Conservation (phyloP, 2,888 invertebrate species). For the Coelopa pilipes region DNA sequence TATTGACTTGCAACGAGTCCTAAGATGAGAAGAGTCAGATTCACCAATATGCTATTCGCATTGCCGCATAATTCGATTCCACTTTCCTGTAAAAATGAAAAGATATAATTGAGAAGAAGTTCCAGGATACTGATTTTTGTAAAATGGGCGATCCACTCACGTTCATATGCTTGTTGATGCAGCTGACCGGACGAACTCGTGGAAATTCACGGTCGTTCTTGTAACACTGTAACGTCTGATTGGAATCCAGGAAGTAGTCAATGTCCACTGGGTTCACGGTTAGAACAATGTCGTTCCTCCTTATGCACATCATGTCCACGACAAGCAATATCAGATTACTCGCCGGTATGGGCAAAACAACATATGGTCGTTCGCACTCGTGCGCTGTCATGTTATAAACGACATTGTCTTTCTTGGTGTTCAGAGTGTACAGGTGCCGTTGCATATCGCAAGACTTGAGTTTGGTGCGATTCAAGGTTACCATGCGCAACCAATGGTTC, state of each 20-base stretch:
- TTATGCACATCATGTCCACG: slow-evolving; percentile 75
- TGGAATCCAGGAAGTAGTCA: slow-evolving; percentile 65
- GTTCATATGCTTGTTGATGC: slow-evolving; percentile 80
- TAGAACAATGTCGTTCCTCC: slow-evolving; percentile 67
- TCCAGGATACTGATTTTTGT: background rate
- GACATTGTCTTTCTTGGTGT: slow-evolving; percentile 70
- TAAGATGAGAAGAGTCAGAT: slow-evolving; percentile 57
- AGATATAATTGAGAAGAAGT: background rate
- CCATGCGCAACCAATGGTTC: slow-evolving; percentile 72
- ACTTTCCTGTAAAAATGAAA: slow-evolving; percentile 69
- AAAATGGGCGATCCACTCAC: slow-evolving; percentile 68
- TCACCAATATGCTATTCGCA: slow-evolving; percentile 58
- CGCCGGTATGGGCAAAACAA: slow-evolving; percentile 78
- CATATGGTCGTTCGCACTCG: slow-evolving; percentile 72
- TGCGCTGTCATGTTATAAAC: slow-evolving; percentile 67
- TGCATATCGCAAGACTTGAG: slow-evolving; percentile 89
- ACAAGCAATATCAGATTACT: slow-evolving; percentile 84
- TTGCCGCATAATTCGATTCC: slow-evolving; percentile 76
- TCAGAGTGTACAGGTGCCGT: slow-evolving; percentile 69
- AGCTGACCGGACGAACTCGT: slow-evolving; percentile 77
- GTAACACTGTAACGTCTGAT: slow-evolving; percentile 74
- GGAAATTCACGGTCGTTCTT: slow-evolving; percentile 72
- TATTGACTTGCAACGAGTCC: slow-evolving; percentile 55
- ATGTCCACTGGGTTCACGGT: slow-evolving; percentile 67
- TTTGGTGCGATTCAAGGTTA: slow-evolving; percentile 79